phyloP scores from a whole-genome alignment of 2,888 invertebrate species.

The Trissolcus brochymenae region DNA sequence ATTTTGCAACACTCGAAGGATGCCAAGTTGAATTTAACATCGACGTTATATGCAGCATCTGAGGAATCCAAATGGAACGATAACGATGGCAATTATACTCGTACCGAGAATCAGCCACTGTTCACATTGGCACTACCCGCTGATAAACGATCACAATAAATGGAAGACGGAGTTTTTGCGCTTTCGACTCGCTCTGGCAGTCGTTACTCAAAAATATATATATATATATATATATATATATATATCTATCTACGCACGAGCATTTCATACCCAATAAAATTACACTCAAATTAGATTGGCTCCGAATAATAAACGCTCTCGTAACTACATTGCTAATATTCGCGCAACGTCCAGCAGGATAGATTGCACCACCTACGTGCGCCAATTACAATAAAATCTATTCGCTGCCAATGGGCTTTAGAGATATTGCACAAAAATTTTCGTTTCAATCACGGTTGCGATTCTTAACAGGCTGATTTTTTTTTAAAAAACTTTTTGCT shows the following conservation, averaged over 20 bases:
- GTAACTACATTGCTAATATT: slow-evolving; percentile 59
- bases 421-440: too few species aligned
- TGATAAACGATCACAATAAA: slow-evolving; percentile 54
- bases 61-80: slow-evolving; percentile 51
- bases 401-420: background rate
- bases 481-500: too few species aligned
- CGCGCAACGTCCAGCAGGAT: slow-evolving; percentile 13
- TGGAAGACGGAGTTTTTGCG: slow-evolving; percentile 29
- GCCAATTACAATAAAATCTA: slow-evolving; percentile 39
- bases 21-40: slow-evolving; percentile 27
- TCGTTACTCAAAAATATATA: slow-evolving; percentile 39
- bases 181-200: slow-evolving; percentile 1
- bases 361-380: slow-evolving; percentile 43
- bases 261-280: slow-evolving; percentile 60
- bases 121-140: slow-evolving; percentile 47
- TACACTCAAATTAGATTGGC: slow-evolving; percentile 61
- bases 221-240: too few species aligned
- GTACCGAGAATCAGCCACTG: slow-evolving; percentile 19
- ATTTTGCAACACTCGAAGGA: slow-evolving; percentile 16
- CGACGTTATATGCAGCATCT: slow-evolving; percentile 43
- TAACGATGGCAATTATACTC: slow-evolving; percentile 48
- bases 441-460: too few species aligned
- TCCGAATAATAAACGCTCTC: slow-evolving; percentile 60
- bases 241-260: too few species aligned
- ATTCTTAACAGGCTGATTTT: too few species aligned